Conservation (phyloP, 2,113 vertebrate genomes). For the Apeltes quadracus region DNA sequence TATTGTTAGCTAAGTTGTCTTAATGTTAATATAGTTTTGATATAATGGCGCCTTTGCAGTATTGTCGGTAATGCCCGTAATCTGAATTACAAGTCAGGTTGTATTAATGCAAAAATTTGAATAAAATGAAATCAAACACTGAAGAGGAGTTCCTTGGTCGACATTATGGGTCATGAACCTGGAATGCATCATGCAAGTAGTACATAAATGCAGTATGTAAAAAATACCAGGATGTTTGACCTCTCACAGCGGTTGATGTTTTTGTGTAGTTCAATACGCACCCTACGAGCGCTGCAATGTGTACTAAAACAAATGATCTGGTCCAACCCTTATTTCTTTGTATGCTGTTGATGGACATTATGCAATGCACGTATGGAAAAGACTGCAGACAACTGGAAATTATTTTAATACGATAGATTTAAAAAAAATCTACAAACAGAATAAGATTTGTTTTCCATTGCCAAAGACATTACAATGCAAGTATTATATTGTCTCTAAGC, state of each 20-base stretch:
- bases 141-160: neutral
- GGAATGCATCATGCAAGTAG: neutral
- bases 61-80: neutral
- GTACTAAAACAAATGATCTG: neutral
- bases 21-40: neutral
- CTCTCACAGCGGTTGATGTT: no score
- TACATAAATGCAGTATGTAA: neutral
- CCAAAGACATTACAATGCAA: no score
- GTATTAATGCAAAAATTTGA: no score
- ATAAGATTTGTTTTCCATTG: no score
- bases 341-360: neutral
- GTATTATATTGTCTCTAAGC: no score
- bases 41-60: neutral
- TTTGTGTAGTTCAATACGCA: no score
- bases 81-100: neutral
- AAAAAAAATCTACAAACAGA: no score
- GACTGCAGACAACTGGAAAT: neutral
- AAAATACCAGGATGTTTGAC: no score
- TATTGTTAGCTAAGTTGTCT: neutral
- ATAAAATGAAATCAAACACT: neutral
- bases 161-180: neutral
- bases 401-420: no score
- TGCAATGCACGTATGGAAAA: neutral
- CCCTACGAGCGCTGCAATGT: no score
- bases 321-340: neutral